phyloP scores from a whole-genome alignment of 2,888 invertebrate species.

The Chaetogeoica ovagalla region DNA sequence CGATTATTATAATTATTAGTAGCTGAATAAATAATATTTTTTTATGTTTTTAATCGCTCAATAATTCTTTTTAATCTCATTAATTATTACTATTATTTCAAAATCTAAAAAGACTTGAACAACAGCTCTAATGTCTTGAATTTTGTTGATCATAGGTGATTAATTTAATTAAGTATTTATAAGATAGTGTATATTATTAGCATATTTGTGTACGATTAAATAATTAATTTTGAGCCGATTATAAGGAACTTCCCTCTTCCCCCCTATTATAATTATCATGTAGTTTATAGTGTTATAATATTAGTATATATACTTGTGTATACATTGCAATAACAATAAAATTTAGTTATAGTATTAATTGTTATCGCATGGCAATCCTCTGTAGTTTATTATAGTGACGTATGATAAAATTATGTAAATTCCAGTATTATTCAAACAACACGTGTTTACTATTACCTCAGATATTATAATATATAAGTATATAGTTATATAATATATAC shows the following conservation, averaged over 20 bases:
- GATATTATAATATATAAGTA: neutral
- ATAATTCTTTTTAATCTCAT: neutral
- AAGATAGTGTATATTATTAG: slow-evolving; percentile 13
- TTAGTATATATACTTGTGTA: neutral
- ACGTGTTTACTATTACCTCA: neutral
- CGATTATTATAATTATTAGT: neutral
- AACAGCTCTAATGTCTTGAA: slow-evolving; percentile 7
- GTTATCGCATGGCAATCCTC: neutral
- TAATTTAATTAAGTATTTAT: slow-evolving; percentile 12
- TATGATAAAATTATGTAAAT: neutral
- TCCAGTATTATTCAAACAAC: neutral
- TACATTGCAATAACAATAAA: slow-evolving; percentile 1
- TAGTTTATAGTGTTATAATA: neutral
- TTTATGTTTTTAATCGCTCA: neutral
- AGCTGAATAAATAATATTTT: neutral
- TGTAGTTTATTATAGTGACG: slow-evolving; percentile 2
- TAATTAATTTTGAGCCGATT: neutral
- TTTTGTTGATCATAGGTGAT: slow-evolving; percentile 15
- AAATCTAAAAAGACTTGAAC: neutral
- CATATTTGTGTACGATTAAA: neutral
- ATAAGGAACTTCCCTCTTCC: too few species aligned
- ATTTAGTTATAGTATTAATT: neutral
- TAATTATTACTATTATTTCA: slow-evolving; percentile 9
- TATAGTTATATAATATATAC: neutral
- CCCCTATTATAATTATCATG: neutral